Percentiles rank a stretch among this genome's conserved stretches.
Conservation (phyloP, 2,888 invertebrate species). For the Agrypnus murinus region DNA sequence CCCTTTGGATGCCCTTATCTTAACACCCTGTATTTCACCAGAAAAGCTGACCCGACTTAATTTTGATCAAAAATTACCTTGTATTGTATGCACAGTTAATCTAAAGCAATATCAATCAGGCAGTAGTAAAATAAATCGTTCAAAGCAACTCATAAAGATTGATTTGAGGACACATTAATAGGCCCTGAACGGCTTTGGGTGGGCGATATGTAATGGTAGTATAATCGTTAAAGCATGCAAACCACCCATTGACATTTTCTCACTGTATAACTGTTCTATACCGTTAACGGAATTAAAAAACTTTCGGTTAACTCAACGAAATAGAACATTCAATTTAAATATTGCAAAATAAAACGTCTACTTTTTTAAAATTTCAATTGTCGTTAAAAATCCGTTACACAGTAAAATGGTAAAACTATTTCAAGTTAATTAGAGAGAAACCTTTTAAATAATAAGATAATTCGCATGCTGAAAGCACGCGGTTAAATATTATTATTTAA, state of each 20-base stretch:
- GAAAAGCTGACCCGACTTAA: no score
- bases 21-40: no score
- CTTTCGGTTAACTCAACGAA: no score
- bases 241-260: slow-evolving; percentile 17
- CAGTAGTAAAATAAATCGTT: not conserved
- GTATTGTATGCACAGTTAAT: slow-evolving; percentile 21
- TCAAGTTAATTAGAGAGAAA: slow-evolving; percentile 12
- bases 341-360: no score
- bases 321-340: no score
- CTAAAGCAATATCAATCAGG: slow-evolving; percentile 8
- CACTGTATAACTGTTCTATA: slow-evolving; percentile 9
- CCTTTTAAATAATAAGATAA: not conserved
- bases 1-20: no score
- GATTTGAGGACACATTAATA: slow-evolving; percentile 20
- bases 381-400: not conserved
- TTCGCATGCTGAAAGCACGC: slow-evolving; percentile 3
- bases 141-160: slow-evolving; percentile 15
- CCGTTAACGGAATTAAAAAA: slow-evolving; percentile 4
- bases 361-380: no score
- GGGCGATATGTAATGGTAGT: slow-evolving; percentile 16
- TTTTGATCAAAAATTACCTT: no score
- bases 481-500: slow-evolving; percentile 10
- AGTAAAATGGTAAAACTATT: no score
- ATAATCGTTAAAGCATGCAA: slow-evolving; percentile 1
- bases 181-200: slow-evolving; percentile 5